Evolutionary conservation across 2,888 invertebrate genomes (phyloP).

Genomic region (Philereme transversata): DNA sequence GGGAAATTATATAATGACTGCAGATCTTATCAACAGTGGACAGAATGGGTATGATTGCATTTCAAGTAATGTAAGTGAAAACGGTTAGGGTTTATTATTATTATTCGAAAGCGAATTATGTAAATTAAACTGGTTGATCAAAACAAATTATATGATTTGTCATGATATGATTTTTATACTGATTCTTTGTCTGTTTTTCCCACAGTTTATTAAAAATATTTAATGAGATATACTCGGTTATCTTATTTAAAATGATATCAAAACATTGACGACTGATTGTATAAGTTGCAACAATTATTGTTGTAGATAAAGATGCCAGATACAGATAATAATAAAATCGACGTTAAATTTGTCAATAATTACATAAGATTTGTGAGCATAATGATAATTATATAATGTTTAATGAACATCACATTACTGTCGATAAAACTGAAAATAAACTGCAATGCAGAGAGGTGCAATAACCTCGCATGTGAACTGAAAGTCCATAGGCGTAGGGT

Average conservation of each 20-base stretch:
- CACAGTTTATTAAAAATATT: too few relatives aligned
- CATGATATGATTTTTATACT: too few relatives aligned
- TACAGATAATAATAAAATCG: neutral
- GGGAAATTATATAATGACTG: conserved; percentile 16
- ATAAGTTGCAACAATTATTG: too few relatives aligned
- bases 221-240: too few relatives aligned
- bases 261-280: too few relatives aligned
- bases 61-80: conserved; percentile 7
- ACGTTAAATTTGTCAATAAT: neutral
- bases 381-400: neutral
- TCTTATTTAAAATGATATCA: too few relatives aligned
- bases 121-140: too few relatives aligned
- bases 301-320: neutral
- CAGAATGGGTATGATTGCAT: conserved; percentile 1
- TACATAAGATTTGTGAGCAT: neutral
- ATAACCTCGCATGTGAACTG: conserved; percentile 22
- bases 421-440: conserved; percentile 4
- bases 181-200: too few relatives aligned
- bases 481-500: conserved; percentile 27
- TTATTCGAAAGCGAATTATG: neutral
- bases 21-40: conserved; percentile 14
- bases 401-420: too few relatives aligned
- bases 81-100: neutral
- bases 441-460: conserved; percentile 26
- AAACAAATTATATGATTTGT: too few relatives aligned